These are phyloP conservation scores for Naso thynnoides DNA, from an alignment of 2,797 vertebrate genomes.

Conservation along the genomic window DNA sequence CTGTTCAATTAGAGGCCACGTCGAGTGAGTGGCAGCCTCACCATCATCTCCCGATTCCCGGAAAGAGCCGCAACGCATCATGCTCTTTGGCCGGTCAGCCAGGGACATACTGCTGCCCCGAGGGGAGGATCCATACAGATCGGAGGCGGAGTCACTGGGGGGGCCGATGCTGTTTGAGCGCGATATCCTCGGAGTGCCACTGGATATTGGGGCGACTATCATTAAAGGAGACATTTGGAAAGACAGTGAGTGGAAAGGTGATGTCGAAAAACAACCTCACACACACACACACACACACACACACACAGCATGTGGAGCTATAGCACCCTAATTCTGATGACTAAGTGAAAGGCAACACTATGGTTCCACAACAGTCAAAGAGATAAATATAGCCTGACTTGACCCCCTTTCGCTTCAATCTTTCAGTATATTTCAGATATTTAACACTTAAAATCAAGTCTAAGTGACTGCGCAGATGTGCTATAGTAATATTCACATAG, in stretches of 20 bases:
- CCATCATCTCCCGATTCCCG: conserved; percentile 95
- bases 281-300: conserved; percentile 14
- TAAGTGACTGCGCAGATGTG: not conserved
- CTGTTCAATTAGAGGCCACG: conserved; percentile 40
- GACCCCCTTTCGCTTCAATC: conserved; percentile 43
- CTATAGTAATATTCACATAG: conserved; percentile 20
- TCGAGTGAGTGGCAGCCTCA: conserved; percentile 75
- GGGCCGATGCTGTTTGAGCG: conserved; percentile 98
- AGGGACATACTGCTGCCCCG: conserved; percentile 95
- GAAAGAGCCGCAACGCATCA: conserved; percentile 97
- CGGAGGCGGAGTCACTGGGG: conserved; percentile 91
- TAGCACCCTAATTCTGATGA: conserved; percentile 56
- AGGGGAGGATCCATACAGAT: conserved; percentile 94
- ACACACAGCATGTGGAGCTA: conserved; percentile 19
- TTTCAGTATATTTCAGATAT: conserved; percentile 54
- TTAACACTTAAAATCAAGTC: conserved; percentile 33
- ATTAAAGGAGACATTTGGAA: conserved; percentile 26
- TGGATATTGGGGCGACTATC: conserved; percentile 88
- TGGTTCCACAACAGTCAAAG: conserved; percentile 58
- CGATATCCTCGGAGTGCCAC: conserved; percentile 91
- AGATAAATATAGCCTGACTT: conserved; percentile 69
- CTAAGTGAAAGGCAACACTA: conserved; percentile 67
- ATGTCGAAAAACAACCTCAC: conserved; percentile 1
- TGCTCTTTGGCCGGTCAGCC: conserved; percentile 96
- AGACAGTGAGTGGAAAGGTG: conserved; percentile 26